Evolutionary conservation across 2,113 vertebrate genomes (phyloP), one percentile per base, ranked within the genome.

Genomic region (Colius striatus): DNA sequence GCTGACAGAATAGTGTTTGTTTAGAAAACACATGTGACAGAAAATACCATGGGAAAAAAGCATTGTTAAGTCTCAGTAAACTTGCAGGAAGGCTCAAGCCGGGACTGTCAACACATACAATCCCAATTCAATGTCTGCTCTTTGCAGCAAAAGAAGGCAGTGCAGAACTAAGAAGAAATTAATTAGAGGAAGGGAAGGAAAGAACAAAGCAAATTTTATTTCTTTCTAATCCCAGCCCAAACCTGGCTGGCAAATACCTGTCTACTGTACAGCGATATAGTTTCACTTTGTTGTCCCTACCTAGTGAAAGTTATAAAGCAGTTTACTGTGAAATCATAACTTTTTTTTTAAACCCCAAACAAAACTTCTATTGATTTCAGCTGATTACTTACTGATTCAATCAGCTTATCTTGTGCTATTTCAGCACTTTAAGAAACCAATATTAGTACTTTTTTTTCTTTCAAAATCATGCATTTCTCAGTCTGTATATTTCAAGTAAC

Each of bases 41-140:
- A 96, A 95, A 93, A 93, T 78, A 88, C 91, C 88, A 96, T 70
- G 88, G 93, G 85, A 94, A 92, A 91, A 96, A 92, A 21, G 83
- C 74, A 96, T 93, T 94, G 90, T 93, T 94, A 90, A 96, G 90
- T 68, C 90, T 89, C 80, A 93, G 92, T 83, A 86, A 93, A 92
- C 61, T 41, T 15, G 0, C 1, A 0, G 58, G 68, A 93, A 95
- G 77, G 89, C 88, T 95, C 90, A 89, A 55, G 86, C 83, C 1
- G 0, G 70, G 94, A 76, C 80, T 95, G 90, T 96, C 93, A 96
- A 87, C 92, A 93, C 86, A 63, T 65, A 68, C 76, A 81, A 81
- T 78, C 66, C 80, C 58, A 75, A 54, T 70, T 86, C 84, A 84
- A 70, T 57, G 70, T 58, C 86, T 95, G 83, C 54, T 92, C 80